Percentiles rank a stretch among this genome's conserved stretches.
These are phyloP conservation scores for Percina caprodes DNA, from an alignment of 2,113 vertebrate species.

Conservation along the genomic window DNA sequence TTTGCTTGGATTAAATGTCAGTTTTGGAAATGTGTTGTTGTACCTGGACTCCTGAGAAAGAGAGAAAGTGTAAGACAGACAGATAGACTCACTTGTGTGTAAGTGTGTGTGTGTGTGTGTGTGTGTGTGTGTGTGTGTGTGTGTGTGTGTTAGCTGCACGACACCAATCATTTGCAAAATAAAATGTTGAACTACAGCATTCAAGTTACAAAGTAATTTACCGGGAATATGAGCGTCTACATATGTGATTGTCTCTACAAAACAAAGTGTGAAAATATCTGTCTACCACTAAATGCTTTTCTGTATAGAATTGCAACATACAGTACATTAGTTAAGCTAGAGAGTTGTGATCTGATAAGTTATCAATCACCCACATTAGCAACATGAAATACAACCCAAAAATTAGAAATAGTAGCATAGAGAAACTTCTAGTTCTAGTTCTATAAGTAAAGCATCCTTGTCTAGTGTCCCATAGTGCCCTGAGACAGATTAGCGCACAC, in stretches of 20 bases:
- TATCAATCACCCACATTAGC: neutral
- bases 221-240: neutral
- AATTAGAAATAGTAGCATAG: neutral
- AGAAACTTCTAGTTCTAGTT: neutral
- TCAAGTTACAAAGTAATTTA: no score
- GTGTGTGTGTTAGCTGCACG: neutral
- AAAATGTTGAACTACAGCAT: neutral
- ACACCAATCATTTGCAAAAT: constrained; percentile 1
- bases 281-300: neutral
- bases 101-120: neutral
- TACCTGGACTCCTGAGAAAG: constrained; percentile 68
- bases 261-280: neutral
- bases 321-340: no score
- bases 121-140: neutral
- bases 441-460: neutral
- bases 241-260: neutral
- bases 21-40: constrained; percentile 83
- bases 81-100: constrained; percentile 21
- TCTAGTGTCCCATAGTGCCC: neutral
- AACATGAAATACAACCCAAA: neutral
- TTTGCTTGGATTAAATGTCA: constrained; percentile 85
- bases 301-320: neutral
- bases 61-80: constrained; percentile 20
- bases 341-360: neutral
- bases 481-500: neutral